phyloP scores from a whole-genome alignment of 1,140 invertebrate species.

The Harlomillsia oculata region DNA sequence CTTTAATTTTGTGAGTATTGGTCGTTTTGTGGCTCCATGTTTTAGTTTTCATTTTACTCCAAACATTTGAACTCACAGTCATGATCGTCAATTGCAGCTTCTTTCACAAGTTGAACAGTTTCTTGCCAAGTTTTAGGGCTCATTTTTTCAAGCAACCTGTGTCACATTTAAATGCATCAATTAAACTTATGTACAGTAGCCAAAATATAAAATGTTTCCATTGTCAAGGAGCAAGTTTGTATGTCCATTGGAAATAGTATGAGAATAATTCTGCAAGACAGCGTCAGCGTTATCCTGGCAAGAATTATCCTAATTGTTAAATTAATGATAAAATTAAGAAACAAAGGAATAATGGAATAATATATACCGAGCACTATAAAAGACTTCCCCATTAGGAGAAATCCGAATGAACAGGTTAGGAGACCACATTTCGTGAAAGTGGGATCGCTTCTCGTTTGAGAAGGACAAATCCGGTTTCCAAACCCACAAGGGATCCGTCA shows the following conservation, averaged over 20 bases:
- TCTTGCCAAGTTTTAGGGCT: constrained; percentile 26
- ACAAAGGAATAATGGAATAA: neutral
- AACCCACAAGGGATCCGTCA: constrained; percentile 41
- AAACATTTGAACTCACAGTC: constrained; percentile 31
- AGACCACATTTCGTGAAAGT: constrained; percentile 44
- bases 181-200: too few species aligned
- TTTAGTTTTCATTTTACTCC: too few species aligned
- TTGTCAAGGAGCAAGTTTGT: constrained; percentile 43
- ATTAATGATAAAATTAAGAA: too few species aligned
- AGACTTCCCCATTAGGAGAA: constrained; percentile 44
- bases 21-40: too few species aligned
- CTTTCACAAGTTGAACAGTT: constrained; percentile 20
- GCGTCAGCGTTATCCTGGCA: constrained; percentile 41
- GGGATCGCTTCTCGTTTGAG: constrained; percentile 45
- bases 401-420: constrained; percentile 42
- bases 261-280: constrained; percentile 45
- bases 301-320: too few species aligned
- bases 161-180: too few species aligned
- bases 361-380: constrained; percentile 42
- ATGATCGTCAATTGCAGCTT: constrained; percentile 25
- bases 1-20: too few species aligned
- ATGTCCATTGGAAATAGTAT: constrained; percentile 44
- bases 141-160: constrained; percentile 28
- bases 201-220: constrained; percentile 44
- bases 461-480: constrained; percentile 50